Conservation (phyloP, 2,797 vertebrate species). For the Crocidura indochinensis region DNA sequence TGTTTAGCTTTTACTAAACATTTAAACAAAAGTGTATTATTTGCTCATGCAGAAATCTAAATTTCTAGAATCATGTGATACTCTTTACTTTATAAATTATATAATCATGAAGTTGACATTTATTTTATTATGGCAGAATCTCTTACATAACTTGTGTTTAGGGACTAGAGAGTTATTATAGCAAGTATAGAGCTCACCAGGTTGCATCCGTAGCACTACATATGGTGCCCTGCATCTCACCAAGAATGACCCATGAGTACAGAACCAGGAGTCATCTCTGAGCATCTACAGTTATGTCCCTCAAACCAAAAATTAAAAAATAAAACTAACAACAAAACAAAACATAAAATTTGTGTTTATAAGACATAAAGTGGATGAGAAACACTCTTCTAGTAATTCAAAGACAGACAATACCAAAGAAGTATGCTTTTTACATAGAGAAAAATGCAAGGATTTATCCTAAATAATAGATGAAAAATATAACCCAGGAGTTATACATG, state of each 20-base stretch:
- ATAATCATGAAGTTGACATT: slow-evolving; percentile 16
- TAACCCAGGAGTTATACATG: neutral
- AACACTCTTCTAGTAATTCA: neutral
- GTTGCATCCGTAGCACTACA: too few species aligned
- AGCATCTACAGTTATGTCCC: too few species aligned
- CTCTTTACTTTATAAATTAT: slow-evolving; percentile 11
- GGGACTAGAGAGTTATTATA: too few species aligned
- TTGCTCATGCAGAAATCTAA: neutral
- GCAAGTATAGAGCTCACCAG: too few species aligned
- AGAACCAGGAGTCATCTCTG: too few species aligned
- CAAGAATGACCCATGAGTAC: too few species aligned
- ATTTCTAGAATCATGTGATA: neutral
- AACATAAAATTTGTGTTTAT: neutral
- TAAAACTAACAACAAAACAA: too few species aligned
- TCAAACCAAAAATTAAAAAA: too few species aligned
- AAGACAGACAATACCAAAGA: slow-evolving; percentile 10
- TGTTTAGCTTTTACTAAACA: neutral
- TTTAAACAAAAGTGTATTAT: slow-evolving; percentile 30
- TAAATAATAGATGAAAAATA: neutral
- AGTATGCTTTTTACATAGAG: neutral
- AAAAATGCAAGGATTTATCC: neutral
- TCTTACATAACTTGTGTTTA: neutral
- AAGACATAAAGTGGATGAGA: neutral
- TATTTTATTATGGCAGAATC: neutral
- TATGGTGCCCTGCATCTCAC: too few species aligned